phyloP scores from a whole-genome alignment of 2,797 vertebrate species.

The Hoplostethus atlanticus region DNA sequence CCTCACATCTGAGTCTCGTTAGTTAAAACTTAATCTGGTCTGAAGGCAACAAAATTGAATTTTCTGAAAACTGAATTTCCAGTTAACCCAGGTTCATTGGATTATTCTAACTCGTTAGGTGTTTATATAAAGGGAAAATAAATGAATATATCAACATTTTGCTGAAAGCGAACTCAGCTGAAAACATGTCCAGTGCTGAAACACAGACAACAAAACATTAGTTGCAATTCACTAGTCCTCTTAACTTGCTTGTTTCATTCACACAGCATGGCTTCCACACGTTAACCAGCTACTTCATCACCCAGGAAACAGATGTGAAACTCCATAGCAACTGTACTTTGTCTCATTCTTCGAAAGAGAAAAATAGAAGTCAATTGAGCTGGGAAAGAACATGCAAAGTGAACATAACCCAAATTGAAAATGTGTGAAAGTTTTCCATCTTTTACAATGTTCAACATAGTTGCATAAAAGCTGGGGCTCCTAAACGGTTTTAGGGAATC shows the following conservation, averaged over 20 bases:
- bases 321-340: conserved; percentile 63
- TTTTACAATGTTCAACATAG: too few species aligned
- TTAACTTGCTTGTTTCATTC: too few species aligned
- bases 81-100: conserved; percentile 2
- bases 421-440: too few species aligned
- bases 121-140: too few species aligned
- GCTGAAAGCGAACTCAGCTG: too few species aligned
- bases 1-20: not conserved
- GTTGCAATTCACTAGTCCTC: too few species aligned
- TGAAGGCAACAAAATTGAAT: not conserved
- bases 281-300: conserved; percentile 45
- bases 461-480: not conserved
- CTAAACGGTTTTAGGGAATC: not conserved
- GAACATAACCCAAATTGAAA: not conserved
- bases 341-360: conserved; percentile 25
- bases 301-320: conserved; percentile 61
- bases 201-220: too few species aligned
- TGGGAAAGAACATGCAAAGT: conserved; percentile 38
- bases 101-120: not conserved
- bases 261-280: conserved; percentile 27
- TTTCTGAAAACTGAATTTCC: not conserved
- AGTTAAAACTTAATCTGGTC: conserved; percentile 30
- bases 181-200: too few species aligned
- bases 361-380: conserved; percentile 45
- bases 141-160: too few species aligned